Evolutionary conservation across 2,888 invertebrate genomes (phyloP), one percentile per base, ranked within the genome.

Genomic region (Oeneis ivallda): DNA sequence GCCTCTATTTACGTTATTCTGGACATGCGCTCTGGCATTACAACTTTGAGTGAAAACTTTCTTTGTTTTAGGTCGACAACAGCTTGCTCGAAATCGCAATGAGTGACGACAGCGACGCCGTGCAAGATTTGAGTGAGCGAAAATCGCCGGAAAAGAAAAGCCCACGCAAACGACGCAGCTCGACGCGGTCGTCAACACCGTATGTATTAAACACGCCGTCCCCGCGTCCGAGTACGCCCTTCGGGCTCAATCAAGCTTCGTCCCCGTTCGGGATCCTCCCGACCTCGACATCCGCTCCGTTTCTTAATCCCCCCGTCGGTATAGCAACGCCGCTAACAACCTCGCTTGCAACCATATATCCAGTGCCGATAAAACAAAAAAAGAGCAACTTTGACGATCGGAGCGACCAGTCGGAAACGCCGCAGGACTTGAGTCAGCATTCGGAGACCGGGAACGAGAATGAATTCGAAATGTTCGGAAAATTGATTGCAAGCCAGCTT

Each of bases 401-500:
- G 32, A 82, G 81, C 71, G 89, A 90, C 64, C 83, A 80, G 69
- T 79, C 82, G 11, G 90, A 91, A 69, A 74, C 83, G 61, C 89
- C 91, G 26, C 91, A 92, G 73, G 91, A 92, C 75, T 76, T 92
- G 71, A 91, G 90, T 74, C 91, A 91, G 77, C 88, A 89, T 77
- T 83, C 89, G 19, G 92, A 92, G 70, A 85, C 81, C 69, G 89
- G 84, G 39, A 90, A 87, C 71, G 92, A 92, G 70, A 92, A 91
- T 70, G 92, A 92, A 75, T 92, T 91, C 58, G 91, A 91, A 75
- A 92, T 92, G 92, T 92, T 92, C 69, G 92, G 89, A 45, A 91
- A 91, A 76, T 74, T 91, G 72, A 92, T 92, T 66, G 88, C 92
- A 34, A 92, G 90, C 74, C 92, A 92, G 74, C 75, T 92, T 71